These are phyloP conservation scores for Heliocidaris tuberculata DNA, from an alignment of 35 echinoderm and acorn worm genomes.

Conservation along the genomic window DNA sequence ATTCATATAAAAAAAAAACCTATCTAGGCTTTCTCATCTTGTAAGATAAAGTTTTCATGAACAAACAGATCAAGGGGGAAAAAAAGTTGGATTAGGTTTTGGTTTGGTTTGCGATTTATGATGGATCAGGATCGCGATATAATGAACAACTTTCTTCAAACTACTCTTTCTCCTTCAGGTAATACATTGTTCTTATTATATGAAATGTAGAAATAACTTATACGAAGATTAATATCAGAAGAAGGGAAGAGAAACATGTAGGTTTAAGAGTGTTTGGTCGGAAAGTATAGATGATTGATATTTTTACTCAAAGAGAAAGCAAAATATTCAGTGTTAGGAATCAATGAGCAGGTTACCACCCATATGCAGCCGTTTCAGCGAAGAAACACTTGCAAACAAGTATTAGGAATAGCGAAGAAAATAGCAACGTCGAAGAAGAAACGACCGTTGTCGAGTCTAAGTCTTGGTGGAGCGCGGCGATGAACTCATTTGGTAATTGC, in stretches of 20 bases:
- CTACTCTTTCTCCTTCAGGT: background rate
- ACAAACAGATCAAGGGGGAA: background rate
- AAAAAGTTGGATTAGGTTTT: background rate
- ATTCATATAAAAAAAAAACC: too few species aligned
- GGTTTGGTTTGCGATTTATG: background rate
- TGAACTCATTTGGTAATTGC: constrained; percentile 54
- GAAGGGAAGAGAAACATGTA: background rate
- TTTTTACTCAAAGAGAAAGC: background rate
- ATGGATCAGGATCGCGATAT: background rate
- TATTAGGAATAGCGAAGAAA: background rate
- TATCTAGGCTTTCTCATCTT: too few species aligned
- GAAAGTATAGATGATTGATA: background rate
- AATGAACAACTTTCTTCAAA: background rate
- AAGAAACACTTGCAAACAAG: background rate
- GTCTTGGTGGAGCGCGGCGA: background rate
- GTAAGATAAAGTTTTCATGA: background rate
- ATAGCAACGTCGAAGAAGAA: background rate
- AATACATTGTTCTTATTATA: background rate
- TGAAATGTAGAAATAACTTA: background rate
- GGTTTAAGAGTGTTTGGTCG: background rate
- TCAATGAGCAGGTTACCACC: background rate
- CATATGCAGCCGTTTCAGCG: background rate
- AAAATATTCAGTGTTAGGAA: background rate
- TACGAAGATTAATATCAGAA: background rate
- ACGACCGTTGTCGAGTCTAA: background rate